Evolutionary conservation across 1,140 invertebrate genomes (phyloP).

Genomic region (Danaus plexippus): DNA sequence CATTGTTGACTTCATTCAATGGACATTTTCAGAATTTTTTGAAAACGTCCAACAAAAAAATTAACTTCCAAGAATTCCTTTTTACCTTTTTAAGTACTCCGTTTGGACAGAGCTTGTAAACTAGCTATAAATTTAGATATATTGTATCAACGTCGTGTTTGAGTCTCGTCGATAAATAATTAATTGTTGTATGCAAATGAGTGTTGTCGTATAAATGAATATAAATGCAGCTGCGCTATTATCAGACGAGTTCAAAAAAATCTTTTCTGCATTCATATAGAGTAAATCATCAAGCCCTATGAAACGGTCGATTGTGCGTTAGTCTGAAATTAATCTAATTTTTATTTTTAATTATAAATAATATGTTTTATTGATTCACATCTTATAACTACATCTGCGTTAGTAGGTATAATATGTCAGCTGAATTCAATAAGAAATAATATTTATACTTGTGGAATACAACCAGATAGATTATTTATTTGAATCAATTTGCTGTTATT

Average conservation of each 20-base stretch:
- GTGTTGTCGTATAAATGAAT: constrained; percentile 14
- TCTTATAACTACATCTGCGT: too few relatives aligned
- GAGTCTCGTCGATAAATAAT: constrained; percentile 15
- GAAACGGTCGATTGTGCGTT: too few relatives aligned
- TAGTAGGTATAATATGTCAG: too few relatives aligned
- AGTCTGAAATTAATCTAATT: too few relatives aligned
- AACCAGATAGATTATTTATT: too few relatives aligned
- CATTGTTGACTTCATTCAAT: constrained; percentile 37
- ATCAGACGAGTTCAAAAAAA: constrained; percentile 15
- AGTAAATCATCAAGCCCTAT: too few relatives aligned
- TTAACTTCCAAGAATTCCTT: constrained; percentile 5
- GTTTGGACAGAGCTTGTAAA: constrained; percentile 2
- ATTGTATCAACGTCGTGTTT: constrained; percentile 11
- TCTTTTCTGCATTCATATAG: constrained; percentile 5
- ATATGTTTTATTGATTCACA: too few relatives aligned
- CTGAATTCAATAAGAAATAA: too few relatives aligned
- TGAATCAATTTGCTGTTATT: too few relatives aligned
- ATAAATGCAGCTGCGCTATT: constrained; percentile 18
- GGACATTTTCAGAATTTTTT: constrained; percentile 18
- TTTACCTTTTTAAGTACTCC: constrained; percentile 12
- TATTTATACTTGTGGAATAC: too few relatives aligned
- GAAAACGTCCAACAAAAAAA: constrained; percentile 6
- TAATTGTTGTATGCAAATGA: constrained; percentile 20
- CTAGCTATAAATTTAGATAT: constrained; percentile 14
- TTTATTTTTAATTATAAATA: too few relatives aligned